Conservation (phyloP, 2,797 vertebrate species). For the Iguana delicatissima region DNA sequence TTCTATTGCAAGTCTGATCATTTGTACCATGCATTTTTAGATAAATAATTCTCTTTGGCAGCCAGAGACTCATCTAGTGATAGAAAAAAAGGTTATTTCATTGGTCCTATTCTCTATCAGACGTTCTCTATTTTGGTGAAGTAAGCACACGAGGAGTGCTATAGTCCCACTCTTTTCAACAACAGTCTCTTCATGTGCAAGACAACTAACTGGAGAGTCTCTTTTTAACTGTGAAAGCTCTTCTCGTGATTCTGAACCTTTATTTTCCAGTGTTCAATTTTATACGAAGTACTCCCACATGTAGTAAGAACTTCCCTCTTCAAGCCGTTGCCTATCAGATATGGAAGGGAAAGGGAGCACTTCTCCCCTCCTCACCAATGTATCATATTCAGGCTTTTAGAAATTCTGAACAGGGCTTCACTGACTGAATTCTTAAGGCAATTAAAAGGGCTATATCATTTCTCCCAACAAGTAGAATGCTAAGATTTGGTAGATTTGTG, state of each 20-base stretch:
- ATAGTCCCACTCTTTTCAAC: not conserved
- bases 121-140: not conserved
- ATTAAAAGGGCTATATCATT: not conserved
- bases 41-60: slow-evolving; percentile 25
- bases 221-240: not conserved
- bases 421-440: not conserved
- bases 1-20: slow-evolving; percentile 61
- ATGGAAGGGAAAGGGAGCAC: not conserved
- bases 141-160: not conserved
- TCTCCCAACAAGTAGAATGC: not conserved
- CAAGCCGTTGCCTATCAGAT: not conserved
- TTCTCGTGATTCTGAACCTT: too few species aligned
- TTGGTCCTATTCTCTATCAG: not conserved
- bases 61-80: slow-evolving; percentile 49
- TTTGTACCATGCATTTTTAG: slow-evolving; percentile 60
- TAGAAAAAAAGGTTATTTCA: not conserved
- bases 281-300: not conserved
- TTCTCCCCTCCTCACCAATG: too few species aligned
- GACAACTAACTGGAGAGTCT: too few species aligned
- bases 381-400: too few species aligned
- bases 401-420: not conserved
- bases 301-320: not conserved
- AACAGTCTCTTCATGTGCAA: not conserved
- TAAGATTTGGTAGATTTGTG: not conserved
- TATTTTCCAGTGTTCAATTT: not conserved